Base-by-base conservation (phyloP, 2,113 vertebrate species). In the Tragulus kanchil region DNA sequence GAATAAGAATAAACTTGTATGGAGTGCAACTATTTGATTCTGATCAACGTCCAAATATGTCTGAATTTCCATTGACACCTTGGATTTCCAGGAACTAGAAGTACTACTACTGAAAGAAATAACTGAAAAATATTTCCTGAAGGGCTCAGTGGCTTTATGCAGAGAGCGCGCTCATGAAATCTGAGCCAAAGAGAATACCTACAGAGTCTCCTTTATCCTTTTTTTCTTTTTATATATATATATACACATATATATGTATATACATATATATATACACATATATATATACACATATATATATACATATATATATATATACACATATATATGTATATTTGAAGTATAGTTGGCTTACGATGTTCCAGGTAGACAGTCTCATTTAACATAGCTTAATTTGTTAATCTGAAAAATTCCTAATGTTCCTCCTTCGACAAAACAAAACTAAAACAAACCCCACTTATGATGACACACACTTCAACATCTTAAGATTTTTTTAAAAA, bases 371-470 rank as follows among this genome's bases (percentile, higher is more conserved):
- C 36, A 36, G 36, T 36, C 36, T 36, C 36, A 36, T 36, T 36
- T 36, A 36, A 36, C 36, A 36, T 36, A 36, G 36, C 36, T 36
- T 36, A 36, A 36, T 36, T 36, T 36, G 36, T 36, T 36, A 36
- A 36, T 36, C 36, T 36, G 36, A 71, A 92, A 42, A 79, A 89
- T 61, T 79, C 58, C 11, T 94, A 91, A 64, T 59, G 52, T 65
- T 75, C 56, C 84, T 77, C 31, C 15, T 65, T 69, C 15, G 48
- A 71, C 42, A n/a, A 85, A 96, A 93, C n/a, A 54, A 45, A 50
- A 97, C 88, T n/a, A 54, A 45, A 36, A 97, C 62, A 75, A 62
- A 85, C n/a, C 14, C 3, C 21, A 82, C 3, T 85, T 88, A 50
- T 8, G 67, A 69, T 28, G 89, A 77, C 59, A 75, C 9, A 26